Percentiles rank a stretch among this genome's conserved stretches.
Evolutionary conservation across 1,140 invertebrate species (phyloP).

Genomic region (Olivierus martensii): DNA sequence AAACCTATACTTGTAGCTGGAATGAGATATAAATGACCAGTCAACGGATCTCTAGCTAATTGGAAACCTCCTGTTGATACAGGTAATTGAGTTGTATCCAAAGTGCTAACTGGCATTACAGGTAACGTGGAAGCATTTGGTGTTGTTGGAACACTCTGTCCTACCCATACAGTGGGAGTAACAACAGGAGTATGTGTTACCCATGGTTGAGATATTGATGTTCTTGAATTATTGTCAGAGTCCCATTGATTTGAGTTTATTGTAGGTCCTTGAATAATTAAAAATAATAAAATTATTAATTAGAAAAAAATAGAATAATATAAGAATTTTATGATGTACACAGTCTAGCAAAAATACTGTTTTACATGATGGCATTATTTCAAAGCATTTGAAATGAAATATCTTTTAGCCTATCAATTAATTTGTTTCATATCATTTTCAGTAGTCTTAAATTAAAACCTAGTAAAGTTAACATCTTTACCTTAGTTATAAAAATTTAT

Average conservation of each 20-base stretch:
- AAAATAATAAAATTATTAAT: too few species aligned
- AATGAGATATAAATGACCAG: slow-evolving; percentile 59
- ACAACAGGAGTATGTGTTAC: slow-evolving; percentile 31
- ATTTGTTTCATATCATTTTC: too few species aligned
- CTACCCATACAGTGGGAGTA: slow-evolving; percentile 22
- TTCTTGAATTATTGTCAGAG: slow-evolving; percentile 27
- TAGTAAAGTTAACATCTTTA: too few species aligned
- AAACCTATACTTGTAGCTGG: slow-evolving; percentile 49
- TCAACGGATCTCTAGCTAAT: slow-evolving; percentile 62
- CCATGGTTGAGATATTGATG: slow-evolving; percentile 43
- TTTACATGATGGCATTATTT: too few species aligned
- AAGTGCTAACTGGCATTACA: slow-evolving; percentile 48
- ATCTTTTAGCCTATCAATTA: too few species aligned
- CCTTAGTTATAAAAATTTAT: too few species aligned
- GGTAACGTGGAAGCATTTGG: slow-evolving; percentile 33
- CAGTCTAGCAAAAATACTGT: too few species aligned
- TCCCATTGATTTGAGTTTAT: slow-evolving; percentile 27
- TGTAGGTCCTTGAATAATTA: slow-evolving; percentile 22
- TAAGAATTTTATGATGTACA: too few species aligned
- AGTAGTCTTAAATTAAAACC: too few species aligned
- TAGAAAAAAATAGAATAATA: too few species aligned
- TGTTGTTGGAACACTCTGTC: slow-evolving; percentile 15
- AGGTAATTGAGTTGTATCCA: slow-evolving; percentile 36
- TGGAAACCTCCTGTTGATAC: slow-evolving; percentile 55
- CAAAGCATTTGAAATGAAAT: too few species aligned